phyloP scores from a whole-genome alignment of 2,888 invertebrate genomes.

The Zhuqinia jingwanae region DNA sequence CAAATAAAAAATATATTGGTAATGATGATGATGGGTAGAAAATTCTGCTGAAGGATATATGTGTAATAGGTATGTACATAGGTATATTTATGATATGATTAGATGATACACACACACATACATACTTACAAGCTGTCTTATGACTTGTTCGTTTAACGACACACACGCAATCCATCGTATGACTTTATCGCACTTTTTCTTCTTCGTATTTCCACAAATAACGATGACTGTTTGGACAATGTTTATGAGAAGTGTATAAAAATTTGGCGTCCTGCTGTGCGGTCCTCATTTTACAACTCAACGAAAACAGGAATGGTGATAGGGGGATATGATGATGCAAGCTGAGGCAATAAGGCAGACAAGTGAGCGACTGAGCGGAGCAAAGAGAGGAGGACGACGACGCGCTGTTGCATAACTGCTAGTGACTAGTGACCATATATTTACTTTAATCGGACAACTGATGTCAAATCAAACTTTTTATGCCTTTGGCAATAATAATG shows the following conservation, averaged over 20 bases:
- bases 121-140: neutral
- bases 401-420: slow-evolving; percentile 51
- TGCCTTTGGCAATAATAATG: slow-evolving; percentile 49
- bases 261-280: slow-evolving; percentile 62
- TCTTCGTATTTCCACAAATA: slow-evolving; percentile 35
- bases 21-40: neutral
- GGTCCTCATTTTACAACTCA: slow-evolving; percentile 68
- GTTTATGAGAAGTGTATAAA: slow-evolving; percentile 61
- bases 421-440: slow-evolving; percentile 56
- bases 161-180: neutral
- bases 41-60: neutral
- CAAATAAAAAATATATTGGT: neutral
- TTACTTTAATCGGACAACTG: slow-evolving; percentile 60
- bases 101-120: too few relatives aligned
- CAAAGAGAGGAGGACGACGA: too few relatives aligned
- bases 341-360: too few relatives aligned
- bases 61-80: neutral
- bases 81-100: neutral
- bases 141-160: too few relatives aligned
- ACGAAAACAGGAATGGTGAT: slow-evolving; percentile 39
- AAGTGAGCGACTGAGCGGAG: too few relatives aligned
- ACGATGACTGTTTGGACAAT: slow-evolving; percentile 48
- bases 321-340: slow-evolving; percentile 14
- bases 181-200: slow-evolving; percentile 26
- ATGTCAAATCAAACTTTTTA: slow-evolving; percentile 70